Evolutionary conservation across 2,888 invertebrate species (phyloP), one percentile per base, ranked within the genome.

Genomic region (Heteropelma amictum): DNA sequence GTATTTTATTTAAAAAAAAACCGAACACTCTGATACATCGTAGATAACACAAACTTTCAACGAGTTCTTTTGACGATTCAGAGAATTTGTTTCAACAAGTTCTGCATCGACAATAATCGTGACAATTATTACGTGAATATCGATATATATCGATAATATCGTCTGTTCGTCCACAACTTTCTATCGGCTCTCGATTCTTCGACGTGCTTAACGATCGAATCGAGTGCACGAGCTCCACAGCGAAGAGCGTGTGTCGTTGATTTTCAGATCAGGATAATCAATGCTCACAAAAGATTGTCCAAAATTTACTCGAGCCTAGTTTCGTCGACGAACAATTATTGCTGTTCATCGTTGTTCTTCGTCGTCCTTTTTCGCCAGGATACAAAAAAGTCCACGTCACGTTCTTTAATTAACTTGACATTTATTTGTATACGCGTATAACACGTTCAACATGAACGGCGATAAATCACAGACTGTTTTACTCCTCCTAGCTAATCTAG

Each of bases 401-500:
- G 60, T 70, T 49, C 70, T 54, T 65, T 53, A 26, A 23, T n/a
- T n/a, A n/a, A n/a, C 65, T 45, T 23, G 53, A 42, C 23, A 23
- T 21, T 51, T 8, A n/a, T 19, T 45, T 51, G 33, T 42, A 35
- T 17, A 42, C 30, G 30, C n/a, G n/a, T n/a, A n/a, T 19, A 42
- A 33, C 14, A 19, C 38, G 47, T 47, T 17, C 38, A 28, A 33
- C 26, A 21, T 58, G 33, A 51, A 30, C 51, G 45, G 60, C 26
- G 28, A 65, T 51, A 63, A 56, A 38, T 54, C 10, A 28, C 56
- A 10, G 45, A 53, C 49, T 35, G 65, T 65, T 65, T 40, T 65
- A 54, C 56, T 56, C 56, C 12, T 54, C 47, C 35, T n/a, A n/a
- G 33, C 68, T 56, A 68, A 68, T 76, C 73, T 76, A 76, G 76